phyloP scores from a whole-genome alignment of 2,113 vertebrate species.

The Andinoacara biseriatus region DNA sequence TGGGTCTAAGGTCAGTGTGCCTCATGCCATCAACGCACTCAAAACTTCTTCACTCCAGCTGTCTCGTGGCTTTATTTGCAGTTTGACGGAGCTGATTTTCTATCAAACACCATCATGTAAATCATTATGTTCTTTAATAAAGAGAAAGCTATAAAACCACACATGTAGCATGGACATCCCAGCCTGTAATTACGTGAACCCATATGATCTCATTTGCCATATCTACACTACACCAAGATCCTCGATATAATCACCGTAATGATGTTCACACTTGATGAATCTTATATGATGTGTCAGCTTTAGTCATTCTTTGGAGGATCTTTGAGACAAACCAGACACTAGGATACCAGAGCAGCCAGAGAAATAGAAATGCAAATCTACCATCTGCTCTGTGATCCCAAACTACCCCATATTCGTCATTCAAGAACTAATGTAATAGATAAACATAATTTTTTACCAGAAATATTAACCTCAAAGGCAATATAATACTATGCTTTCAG shows the following conservation, averaged over 20 bases:
- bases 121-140: conserved; percentile 25
- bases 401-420: conserved; percentile 55
- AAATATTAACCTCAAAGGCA: conserved; percentile 14
- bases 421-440: conserved; percentile 42
- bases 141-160: conserved; percentile 61
- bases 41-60: conserved; percentile 72
- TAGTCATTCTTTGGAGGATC: background rate
- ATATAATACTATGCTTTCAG: background rate
- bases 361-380: conserved; percentile 81
- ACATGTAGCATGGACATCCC: conserved; percentile 15
- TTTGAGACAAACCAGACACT: conserved; percentile 46
- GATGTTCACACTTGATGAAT: background rate
- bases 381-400: conserved; percentile 78
- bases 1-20: conserved; percentile 78
- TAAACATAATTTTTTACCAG: conserved; percentile 12
- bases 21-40: conserved; percentile 70
- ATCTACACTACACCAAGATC: background rate
- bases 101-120: conserved; percentile 4
- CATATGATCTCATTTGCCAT: background rate
- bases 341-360: conserved; percentile 67
- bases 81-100: conserved; percentile 18
- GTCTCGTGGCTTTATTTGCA: conserved; percentile 60
- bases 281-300: conserved; percentile 12
- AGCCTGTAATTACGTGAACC: conserved; percentile 1
- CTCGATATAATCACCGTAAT: background rate